Conservation (phyloP, 2,797 vertebrate species). For the Pipistrellus kuhlii region DNA sequence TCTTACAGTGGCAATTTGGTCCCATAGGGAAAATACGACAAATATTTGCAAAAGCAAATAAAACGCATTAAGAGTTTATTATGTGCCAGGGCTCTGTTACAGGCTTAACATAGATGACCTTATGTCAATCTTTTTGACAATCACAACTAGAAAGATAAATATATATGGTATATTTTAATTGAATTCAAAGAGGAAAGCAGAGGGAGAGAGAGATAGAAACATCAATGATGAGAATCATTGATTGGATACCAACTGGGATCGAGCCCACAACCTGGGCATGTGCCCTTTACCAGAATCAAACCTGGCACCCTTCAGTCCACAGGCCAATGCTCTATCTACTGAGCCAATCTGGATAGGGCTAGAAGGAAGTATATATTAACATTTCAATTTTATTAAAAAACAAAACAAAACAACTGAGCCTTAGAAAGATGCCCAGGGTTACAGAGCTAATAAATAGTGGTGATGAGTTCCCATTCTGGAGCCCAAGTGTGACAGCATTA, state of each 20-base stretch:
- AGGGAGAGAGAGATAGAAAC: too few species aligned
- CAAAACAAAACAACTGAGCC: background rate
- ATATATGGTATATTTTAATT: too few species aligned
- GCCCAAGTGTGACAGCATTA: background rate
- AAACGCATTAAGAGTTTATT: background rate
- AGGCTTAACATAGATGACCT: background rate
- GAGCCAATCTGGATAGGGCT: too few species aligned
- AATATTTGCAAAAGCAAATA: constrained; percentile 11
- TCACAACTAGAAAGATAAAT: background rate
- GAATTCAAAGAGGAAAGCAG: too few species aligned
- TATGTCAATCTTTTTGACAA: constrained; percentile 25
- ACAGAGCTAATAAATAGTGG: background rate
- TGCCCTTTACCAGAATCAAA: too few species aligned
- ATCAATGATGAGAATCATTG: too few species aligned
- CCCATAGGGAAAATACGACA: background rate
- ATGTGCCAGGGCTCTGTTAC: background rate
- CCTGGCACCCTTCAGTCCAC: too few species aligned
- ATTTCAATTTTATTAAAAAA: constrained; percentile 7
- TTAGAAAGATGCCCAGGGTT: background rate
- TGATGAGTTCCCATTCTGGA: background rate
- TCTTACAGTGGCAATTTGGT: background rate
- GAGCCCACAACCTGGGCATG: too few species aligned
- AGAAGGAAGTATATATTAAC: background rate
- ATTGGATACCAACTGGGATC: too few species aligned
- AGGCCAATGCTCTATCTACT: too few species aligned